Percentiles rank a stretch among this genome's conserved stretches.
phyloP scores from a whole-genome alignment of 2,113 vertebrate species.

The Anseranas semipalmata region DNA sequence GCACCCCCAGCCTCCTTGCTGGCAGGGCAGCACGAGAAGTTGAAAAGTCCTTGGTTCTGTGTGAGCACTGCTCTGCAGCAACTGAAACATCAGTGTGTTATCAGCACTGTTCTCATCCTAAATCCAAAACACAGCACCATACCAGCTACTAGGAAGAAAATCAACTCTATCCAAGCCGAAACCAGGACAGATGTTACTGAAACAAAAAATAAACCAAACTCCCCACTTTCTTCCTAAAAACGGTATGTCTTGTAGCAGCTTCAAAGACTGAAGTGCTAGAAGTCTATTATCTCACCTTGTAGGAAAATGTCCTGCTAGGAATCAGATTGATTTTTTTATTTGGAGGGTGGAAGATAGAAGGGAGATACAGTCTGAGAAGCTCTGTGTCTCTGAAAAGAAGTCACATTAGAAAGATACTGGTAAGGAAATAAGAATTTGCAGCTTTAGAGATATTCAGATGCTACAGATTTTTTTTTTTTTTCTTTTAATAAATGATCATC shows the following conservation, averaged over 20 bases:
- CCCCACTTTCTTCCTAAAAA: neutral
- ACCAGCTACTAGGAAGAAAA: too few relatives aligned
- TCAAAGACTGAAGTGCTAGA: neutral
- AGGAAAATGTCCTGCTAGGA: neutral
- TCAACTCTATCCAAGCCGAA: too few relatives aligned
- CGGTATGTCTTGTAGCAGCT: neutral
- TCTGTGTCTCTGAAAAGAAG: neutral
- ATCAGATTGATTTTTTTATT: neutral
- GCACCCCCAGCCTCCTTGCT: too few relatives aligned
- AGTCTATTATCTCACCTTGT: neutral
- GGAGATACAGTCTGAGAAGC: neutral
- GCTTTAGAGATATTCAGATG: neutral
- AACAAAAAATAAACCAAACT: neutral
- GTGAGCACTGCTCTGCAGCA: too few relatives aligned
- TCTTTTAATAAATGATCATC: neutral
- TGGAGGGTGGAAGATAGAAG: neutral
- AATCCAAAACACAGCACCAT: too few relatives aligned
- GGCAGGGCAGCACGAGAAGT: too few relatives aligned
- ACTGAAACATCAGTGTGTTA: too few relatives aligned
- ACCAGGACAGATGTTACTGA: neutral
- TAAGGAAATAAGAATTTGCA: neutral
- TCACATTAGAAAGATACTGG: neutral
- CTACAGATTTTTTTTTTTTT: neutral
- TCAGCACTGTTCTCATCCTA: too few relatives aligned
- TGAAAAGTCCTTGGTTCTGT: too few relatives aligned